Evolutionary conservation across 2,113 vertebrate genomes (phyloP).

Genomic region (Tychaedon coryphoeus): DNA sequence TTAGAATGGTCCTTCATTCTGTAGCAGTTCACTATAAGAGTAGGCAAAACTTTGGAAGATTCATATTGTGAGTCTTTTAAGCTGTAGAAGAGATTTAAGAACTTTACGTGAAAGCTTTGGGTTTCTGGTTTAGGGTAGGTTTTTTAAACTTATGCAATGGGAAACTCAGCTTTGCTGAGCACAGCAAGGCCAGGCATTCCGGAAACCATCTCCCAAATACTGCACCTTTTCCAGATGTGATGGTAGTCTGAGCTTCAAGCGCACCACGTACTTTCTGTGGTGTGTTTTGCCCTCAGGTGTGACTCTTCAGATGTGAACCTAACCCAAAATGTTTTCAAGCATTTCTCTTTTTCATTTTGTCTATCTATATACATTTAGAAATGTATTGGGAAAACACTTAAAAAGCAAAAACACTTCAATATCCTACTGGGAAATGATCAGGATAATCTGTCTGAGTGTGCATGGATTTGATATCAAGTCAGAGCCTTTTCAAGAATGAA

Average conservation of each 20-base stretch:
- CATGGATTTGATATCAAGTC: not conserved
- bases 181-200: not conserved
- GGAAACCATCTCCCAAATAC: not conserved
- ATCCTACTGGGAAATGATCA: not conserved
- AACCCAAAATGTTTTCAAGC: not conserved
- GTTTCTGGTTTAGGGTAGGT: not conserved
- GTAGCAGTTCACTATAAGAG: not conserved
- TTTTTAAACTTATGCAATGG: not conserved
- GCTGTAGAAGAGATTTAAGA: not conserved
- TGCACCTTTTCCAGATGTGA: not conserved
- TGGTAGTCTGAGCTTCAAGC: not conserved
- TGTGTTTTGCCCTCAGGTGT: not conserved
- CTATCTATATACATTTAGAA: not conserved
- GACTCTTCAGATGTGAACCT: not conserved
- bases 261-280: not conserved
- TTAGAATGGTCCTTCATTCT: not conserved
- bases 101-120: not conserved
- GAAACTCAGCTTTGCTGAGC: not conserved
- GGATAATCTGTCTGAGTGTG: not conserved
- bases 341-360: not conserved
- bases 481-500: not conserved
- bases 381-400: not conserved
- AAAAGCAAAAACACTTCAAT: not conserved
- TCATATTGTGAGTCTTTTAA: not conserved
- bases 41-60: not conserved